These are phyloP conservation scores for Tenthredo livida DNA, from an alignment of 2,888 invertebrate genomes.

Conservation along the genomic window DNA sequence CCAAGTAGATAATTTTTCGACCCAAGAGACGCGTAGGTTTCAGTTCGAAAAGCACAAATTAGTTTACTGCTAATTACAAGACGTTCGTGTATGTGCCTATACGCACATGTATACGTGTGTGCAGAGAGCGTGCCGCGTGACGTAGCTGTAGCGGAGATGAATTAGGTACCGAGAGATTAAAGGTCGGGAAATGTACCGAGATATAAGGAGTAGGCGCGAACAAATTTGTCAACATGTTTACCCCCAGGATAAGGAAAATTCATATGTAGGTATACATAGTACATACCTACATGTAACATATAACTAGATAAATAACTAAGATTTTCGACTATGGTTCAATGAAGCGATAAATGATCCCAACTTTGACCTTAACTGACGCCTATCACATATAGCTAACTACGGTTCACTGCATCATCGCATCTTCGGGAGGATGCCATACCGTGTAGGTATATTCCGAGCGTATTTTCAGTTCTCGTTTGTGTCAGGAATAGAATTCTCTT, in stretches of 20 bases:
- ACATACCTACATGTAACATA: too few species aligned
- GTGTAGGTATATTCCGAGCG: too few species aligned
- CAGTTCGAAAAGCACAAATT: constrained; percentile 17
- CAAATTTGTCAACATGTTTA: constrained; percentile 10
- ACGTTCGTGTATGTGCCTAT: not conserved
- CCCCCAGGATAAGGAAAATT: not conserved
- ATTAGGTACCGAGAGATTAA: not conserved
- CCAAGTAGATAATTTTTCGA: not conserved
- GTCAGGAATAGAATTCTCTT: not conserved
- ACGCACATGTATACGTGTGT: not conserved
- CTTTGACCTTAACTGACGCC: constrained; percentile 27
- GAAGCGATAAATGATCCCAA: constrained; percentile 17
- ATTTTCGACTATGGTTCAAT: not conserved
- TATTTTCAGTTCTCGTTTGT: not conserved
- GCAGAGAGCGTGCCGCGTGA: not conserved
- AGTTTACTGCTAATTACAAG: constrained; percentile 36
- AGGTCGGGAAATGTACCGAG: not conserved
- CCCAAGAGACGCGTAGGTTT: not conserved
- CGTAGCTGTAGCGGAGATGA: not conserved
- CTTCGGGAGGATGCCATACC: not conserved
- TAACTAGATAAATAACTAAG: not conserved
- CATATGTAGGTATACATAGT: not conserved
- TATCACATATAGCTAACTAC: not conserved
- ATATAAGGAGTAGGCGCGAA: not conserved
- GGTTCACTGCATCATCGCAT: constrained; percentile 33